Conservation (phyloP, 2,797 vertebrate genomes). For the Lindbergichthys nudifrons region DNA sequence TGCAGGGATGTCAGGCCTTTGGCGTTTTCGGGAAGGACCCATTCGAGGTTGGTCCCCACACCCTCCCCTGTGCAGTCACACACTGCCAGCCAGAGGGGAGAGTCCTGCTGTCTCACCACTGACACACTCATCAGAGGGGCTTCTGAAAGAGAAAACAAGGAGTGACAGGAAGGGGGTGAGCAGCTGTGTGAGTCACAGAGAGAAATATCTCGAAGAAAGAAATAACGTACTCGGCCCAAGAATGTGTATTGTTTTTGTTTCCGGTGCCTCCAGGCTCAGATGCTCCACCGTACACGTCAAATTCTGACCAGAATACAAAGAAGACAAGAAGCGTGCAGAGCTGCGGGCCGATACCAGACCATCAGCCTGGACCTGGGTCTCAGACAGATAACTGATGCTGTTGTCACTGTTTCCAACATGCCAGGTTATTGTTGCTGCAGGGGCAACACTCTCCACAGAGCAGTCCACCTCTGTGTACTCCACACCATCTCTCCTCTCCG, state of each 20-base stretch:
- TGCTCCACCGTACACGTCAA: constrained; percentile 77
- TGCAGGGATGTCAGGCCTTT: constrained; percentile 38
- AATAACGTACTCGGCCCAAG: constrained; percentile 65
- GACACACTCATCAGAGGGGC: constrained; percentile 58
- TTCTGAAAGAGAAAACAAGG: constrained; percentile 61
- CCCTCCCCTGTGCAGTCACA: constrained; percentile 71
- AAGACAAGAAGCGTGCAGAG: constrained; percentile 63
- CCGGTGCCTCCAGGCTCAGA: constrained; percentile 58
- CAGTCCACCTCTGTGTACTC: constrained; percentile 69
- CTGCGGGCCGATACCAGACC: constrained; percentile 52
- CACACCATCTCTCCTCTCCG: constrained; percentile 61
- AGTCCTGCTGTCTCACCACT: constrained; percentile 53
- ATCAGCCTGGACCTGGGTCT: constrained; percentile 44
- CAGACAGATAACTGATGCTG: constrained; percentile 14
- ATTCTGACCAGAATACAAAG: constrained; percentile 72
- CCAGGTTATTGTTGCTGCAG: constrained; percentile 76
- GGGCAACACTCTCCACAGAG: constrained; percentile 62
- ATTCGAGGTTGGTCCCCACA: constrained; percentile 64
- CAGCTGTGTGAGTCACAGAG: constrained; percentile 25
- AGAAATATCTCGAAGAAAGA: constrained; percentile 33
- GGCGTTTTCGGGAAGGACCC: constrained; percentile 73
- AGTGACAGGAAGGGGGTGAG: constrained; percentile 38
- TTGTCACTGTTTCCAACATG: constrained; percentile 31
- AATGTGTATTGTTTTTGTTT: constrained; percentile 65
- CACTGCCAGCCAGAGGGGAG: constrained; percentile 73